These are phyloP conservation scores for Daktulosphaira vitifoliae DNA, from an alignment of 1,140 invertebrate genomes.

Conservation along the genomic window DNA sequence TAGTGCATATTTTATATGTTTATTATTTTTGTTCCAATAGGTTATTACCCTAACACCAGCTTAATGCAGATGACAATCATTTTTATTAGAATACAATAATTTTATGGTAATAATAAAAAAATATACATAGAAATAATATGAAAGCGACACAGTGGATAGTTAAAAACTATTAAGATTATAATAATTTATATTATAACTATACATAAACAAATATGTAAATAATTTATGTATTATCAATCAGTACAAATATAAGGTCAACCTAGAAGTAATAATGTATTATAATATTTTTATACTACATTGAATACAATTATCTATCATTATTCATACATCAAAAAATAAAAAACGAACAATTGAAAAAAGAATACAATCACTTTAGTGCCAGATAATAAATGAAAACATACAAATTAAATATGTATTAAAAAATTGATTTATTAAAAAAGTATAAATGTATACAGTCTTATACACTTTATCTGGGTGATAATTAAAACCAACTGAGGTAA, in stretches of 20 bases:
- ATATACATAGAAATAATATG: conserved; percentile 20
- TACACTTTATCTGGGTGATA: not conserved
- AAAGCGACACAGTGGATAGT: conserved; percentile 18
- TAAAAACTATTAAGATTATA: not conserved
- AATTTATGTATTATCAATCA: conserved; percentile 14
- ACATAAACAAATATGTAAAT: conserved; percentile 13
- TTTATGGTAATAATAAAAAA: conserved; percentile 1
- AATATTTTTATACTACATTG: conserved; percentile 1
- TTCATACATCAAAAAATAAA: too few species aligned
- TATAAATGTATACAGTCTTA: conserved; percentile 11
- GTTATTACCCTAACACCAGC: conserved; percentile 21
- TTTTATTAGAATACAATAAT: conserved; percentile 28
- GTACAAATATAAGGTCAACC: conserved; percentile 22
- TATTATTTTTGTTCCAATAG: conserved; percentile 25
- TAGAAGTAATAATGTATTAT: conserved; percentile 8
- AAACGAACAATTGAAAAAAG: not conserved
- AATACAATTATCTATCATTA: too few species aligned
- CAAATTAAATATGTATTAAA: not conserved
- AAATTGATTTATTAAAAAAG: not conserved
- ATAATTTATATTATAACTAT: conserved; percentile 6
- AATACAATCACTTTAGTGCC: conserved; percentile 10
- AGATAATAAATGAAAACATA: conserved; percentile 1
- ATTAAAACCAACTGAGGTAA: conserved; percentile 24
- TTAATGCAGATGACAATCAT: conserved; percentile 11
- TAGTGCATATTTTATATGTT: not conserved